Evolutionary conservation across 2,888 invertebrate species (phyloP).

Genomic region (Eulithis testata): DNA sequence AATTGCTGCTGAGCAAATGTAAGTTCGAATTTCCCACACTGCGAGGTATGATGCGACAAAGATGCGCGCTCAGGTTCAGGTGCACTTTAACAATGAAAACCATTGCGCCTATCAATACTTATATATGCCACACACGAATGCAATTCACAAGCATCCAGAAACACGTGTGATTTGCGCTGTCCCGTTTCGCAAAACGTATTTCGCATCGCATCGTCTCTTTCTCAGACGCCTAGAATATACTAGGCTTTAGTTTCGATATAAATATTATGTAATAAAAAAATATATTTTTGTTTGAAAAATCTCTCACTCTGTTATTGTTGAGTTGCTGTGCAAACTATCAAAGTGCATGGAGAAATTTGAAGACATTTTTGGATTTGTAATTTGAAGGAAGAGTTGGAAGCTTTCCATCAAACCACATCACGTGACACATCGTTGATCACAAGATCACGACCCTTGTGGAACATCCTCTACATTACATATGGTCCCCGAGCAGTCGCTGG

Average conservation of each 20-base stretch:
- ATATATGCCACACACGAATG: conserved; percentile 69
- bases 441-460: no score
- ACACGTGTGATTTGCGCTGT: conserved; percentile 31
- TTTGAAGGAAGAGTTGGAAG: no score
- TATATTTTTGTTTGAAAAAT: no score
- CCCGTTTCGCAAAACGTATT: conserved; percentile 34
- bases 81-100: conserved; percentile 71
- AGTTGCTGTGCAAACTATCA: no score
- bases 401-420: no score
- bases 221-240: conserved; percentile 38
- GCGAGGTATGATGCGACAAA: conserved; percentile 45
- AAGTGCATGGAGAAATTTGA: no score
- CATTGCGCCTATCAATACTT: conserved; percentile 69
- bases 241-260: not conserved
- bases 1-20: conserved; percentile 37
- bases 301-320: no score
- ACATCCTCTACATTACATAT: no score
- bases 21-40: conserved; percentile 59
- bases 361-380: no score
- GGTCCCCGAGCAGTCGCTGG: no score
- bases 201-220: conserved; percentile 36
- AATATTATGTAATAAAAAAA: no score
- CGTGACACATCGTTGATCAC: no score
- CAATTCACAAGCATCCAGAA: conserved; percentile 53
- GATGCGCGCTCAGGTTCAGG: conserved; percentile 59